phyloP scores from a whole-genome alignment of 1,140 invertebrate genomes.

The Ceratina australensis region DNA sequence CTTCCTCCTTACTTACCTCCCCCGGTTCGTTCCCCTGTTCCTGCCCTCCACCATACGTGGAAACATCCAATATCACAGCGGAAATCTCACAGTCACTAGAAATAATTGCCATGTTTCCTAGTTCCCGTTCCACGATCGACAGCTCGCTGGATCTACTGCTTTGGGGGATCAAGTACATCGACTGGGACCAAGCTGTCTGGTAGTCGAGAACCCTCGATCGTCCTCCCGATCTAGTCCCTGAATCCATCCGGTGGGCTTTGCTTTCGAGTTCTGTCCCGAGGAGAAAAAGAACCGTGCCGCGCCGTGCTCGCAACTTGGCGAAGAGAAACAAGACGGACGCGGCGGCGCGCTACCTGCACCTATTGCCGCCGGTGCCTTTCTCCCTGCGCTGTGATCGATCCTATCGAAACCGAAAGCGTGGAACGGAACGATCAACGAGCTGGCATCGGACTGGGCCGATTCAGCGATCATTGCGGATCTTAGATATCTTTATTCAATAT shows the following conservation, averaged over 20 bases:
- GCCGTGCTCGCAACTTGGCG: constrained; percentile 34
- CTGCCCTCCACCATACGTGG: constrained; percentile 17
- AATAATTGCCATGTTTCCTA: constrained; percentile 65
- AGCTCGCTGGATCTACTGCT: constrained; percentile 71
- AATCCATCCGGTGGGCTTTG: constrained; percentile 22
- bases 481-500: neutral
- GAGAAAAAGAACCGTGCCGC: neutral
- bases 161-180: constrained; percentile 74
- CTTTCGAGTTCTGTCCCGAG: neutral
- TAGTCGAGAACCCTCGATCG: constrained; percentile 47
- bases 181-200: constrained; percentile 69
- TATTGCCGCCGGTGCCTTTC: constrained; percentile 21
- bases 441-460: no score
- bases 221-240: constrained; percentile 51
- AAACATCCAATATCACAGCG: constrained; percentile 48
- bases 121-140: constrained; percentile 64
- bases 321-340: constrained; percentile 29
- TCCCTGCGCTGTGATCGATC: constrained; percentile 13
- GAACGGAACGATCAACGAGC: constrained; percentile 9
- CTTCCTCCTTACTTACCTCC: no score
- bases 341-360: neutral
- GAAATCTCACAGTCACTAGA: constrained; percentile 54
- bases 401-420: constrained; percentile 18
- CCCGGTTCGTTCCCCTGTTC: no score
- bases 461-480: neutral